Base-by-base conservation (phyloP, 2,113 vertebrate species). In the Otis tarda region DNA sequence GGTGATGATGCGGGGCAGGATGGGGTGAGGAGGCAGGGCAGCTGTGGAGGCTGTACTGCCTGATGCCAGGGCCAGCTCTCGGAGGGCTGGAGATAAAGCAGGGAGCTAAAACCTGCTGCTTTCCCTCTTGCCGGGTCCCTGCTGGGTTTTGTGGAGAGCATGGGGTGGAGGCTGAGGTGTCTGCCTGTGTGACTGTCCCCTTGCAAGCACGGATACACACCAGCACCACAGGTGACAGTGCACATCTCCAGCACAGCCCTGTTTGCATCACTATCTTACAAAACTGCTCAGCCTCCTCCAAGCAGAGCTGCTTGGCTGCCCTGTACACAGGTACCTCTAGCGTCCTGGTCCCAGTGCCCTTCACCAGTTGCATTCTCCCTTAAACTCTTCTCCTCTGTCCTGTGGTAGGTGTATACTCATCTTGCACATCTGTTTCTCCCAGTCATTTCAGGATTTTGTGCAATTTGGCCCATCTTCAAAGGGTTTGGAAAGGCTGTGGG, bases 141-240 rank as follows among this genome's bases (percentile, higher is more conserved):
- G 23, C 10, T 75, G 56, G 9, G 9, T 78, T 84, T 87, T 70
- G 33, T 37, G 64, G 24, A 53, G 41, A 27, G 4, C 1, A 2
- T 4, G 25, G 43, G 10, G 14, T 64, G 43, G 31, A 77, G 41
- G 33, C 50, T 69, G 64, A 15, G 17, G 3, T 67, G 12, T 16
- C 27, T 28, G 12, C 5, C 41, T 73, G 24, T 1, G 19, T 24
- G 8, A n/a, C 15, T 35, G 15, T 68, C 28, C 35, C 16, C 24
- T 30, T 35, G 33, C 41, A 74, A 82, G 19, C 28, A 14, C 0
- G 2, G 24, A 7, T 1, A 6, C 1, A 3, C 0, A 6, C 47
- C 43, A 27, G 47, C 61, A 63, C 53, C 41, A 25, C 4, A 2
- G 0, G 1, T 0, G 0, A 28, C 16, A 35, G 22, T 2, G 2